Evolutionary conservation across 2,888 invertebrate species (phyloP).

Genomic region (Aspidiotus destructor): DNA sequence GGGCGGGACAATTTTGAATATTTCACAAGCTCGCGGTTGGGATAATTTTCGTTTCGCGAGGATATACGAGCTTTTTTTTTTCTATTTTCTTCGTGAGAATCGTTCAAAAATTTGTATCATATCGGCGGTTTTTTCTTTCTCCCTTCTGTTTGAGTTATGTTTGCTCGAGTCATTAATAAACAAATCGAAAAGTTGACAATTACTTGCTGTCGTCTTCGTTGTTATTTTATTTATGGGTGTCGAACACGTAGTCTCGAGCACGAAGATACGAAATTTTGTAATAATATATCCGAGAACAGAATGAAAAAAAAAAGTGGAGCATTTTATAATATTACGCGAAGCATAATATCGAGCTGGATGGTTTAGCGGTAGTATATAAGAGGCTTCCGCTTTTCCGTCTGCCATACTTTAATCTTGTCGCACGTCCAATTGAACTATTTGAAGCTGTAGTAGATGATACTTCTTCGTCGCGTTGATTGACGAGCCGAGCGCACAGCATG

Average conservation of each 20-base stretch:
- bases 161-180: neutral
- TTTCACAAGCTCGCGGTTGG: conserved; percentile 21
- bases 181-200: conserved; percentile 3
- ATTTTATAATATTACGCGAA: neutral
- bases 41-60: conserved; percentile 13
- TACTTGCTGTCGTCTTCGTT: neutral
- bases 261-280: neutral
- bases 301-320: neutral
- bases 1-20: conserved; percentile 29
- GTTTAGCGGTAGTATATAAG: conserved; percentile 1
- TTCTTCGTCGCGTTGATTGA: neutral
- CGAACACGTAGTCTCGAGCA: neutral
- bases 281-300: neutral
- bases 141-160: neutral
- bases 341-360: neutral
- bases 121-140: conserved; percentile 3
- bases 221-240: neutral
- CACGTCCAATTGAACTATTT: neutral
- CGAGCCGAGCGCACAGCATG: neutral
- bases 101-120: neutral
- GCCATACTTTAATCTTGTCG: neutral
- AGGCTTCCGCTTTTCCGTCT: conserved; percentile 4
- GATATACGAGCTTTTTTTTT: neutral
- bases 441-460: neutral
- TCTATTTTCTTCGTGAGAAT: neutral